Conservation (phyloP, 2,113 vertebrate genomes). For the Otus sunia region DNA sequence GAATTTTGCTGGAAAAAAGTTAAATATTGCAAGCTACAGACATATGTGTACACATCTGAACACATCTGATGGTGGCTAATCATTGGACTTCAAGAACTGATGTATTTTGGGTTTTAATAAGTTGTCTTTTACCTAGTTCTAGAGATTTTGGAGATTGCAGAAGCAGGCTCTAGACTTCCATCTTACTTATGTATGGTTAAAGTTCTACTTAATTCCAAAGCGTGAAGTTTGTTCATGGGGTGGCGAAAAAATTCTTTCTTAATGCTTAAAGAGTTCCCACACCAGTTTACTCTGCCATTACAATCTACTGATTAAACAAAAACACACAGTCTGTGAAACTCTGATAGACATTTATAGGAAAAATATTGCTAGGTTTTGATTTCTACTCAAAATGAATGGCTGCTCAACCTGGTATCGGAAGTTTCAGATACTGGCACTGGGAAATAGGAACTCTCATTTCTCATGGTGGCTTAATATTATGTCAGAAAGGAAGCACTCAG, state of each 20-base stretch:
- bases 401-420: neutral
- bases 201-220: neutral
- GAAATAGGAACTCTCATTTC: neutral
- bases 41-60: neutral
- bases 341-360: neutral
- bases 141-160: neutral
- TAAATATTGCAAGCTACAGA: neutral
- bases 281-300: neutral
- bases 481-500: neutral
- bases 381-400: neutral
- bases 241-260: neutral
- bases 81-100: neutral
- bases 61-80: neutral
- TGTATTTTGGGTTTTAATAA: neutral
- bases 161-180: neutral
- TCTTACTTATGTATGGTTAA: neutral
- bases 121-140: neutral
- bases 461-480: neutral
- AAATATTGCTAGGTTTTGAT: neutral
- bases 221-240: neutral
- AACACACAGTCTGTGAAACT: neutral
- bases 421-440: neutral
- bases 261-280: neutral
- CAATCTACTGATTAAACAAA: neutral
- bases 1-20: neutral